A percentile compares a stretch with the other conserved stretches of the same genome.
These are phyloP conservation scores for honey bee (Apis mellifera) DNA, from an alignment of 1,140 invertebrate species.

Conservation along the genomic window Amel_HAv3.1 CM009944.2:4067501-4068000, in stretches of 20 bases:
- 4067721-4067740: conserved; percentile 21
- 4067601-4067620: conserved; percentile 8
- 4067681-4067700: conserved; percentile 34
- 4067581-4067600: conserved; percentile 20
- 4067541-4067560: neutral
- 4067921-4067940: no score
- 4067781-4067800: no score
- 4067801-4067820: neutral
- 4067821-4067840: no score
- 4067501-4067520: conserved; percentile 2
- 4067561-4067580: conserved; percentile 27
- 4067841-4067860: no score
- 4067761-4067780: neutral
- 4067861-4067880: no score
- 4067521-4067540: conserved; percentile 1
- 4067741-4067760: neutral
- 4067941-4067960: no score
- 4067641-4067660: conserved; percentile 3
- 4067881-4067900: no score
- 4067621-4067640: neutral
- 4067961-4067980: no score
- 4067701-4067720: neutral
- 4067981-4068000: no score
- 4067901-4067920: no score
- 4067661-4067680: conserved; percentile 35